Evolutionary conservation across 2,888 invertebrate genomes (phyloP).

Genomic region (Himalopsyche anomala): DNA sequence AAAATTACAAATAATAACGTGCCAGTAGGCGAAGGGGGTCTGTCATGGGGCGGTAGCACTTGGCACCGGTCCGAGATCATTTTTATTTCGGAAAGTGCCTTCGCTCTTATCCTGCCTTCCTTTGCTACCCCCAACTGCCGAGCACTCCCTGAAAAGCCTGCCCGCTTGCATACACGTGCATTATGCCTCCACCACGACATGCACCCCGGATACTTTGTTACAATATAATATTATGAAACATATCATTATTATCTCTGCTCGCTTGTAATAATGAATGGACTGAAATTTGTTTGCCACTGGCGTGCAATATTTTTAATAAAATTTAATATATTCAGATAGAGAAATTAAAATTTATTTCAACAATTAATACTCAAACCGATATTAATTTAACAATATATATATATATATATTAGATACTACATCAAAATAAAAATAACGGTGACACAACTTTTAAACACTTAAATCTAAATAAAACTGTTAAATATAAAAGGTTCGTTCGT

Average conservation of each 20-base stretch:
- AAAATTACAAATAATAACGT: constrained; percentile 63
- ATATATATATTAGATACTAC: too few relatives aligned
- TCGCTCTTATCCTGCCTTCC: constrained; percentile 53
- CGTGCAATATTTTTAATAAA: neutral
- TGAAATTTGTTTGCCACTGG: constrained; percentile 39
- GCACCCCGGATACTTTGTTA: constrained; percentile 60
- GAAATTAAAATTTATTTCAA: neutral
- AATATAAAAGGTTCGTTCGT: too few relatives aligned
- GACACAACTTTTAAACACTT: too few relatives aligned
- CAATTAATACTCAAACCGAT: too few relatives aligned
- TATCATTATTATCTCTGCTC: constrained; percentile 64
- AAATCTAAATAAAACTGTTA: too few relatives aligned
- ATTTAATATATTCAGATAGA: neutral
- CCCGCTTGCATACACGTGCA: constrained; percentile 51
- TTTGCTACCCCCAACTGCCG: constrained; percentile 39
- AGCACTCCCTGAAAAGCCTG: constrained; percentile 43
- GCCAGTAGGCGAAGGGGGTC: constrained; percentile 50
- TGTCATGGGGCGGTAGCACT: constrained; percentile 53
- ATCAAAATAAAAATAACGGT: too few relatives aligned
- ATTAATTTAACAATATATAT: too few relatives aligned
- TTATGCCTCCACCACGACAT: constrained; percentile 48
- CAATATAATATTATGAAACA: constrained; percentile 63
- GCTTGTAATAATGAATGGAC: constrained; percentile 63
- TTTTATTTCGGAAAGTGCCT: constrained; percentile 63
- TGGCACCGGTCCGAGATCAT: constrained; percentile 64